Evolutionary conservation across 2,888 invertebrate species (phyloP).

Genomic region (Harpagoxenus sublaevis): DNA sequence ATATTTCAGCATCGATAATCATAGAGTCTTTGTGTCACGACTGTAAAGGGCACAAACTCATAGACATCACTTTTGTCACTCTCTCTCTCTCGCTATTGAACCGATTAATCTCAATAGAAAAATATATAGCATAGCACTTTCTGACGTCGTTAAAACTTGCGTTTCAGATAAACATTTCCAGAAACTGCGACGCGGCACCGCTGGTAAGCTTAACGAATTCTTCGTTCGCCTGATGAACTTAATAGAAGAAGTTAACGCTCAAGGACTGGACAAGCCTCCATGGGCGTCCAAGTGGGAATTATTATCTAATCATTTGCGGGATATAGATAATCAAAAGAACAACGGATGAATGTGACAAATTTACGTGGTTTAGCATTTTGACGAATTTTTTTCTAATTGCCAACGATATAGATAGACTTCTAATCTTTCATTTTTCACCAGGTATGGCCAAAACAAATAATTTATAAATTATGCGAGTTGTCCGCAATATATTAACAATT

Average conservation of each 20-base stretch:
- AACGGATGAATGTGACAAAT: slow-evolving; percentile 35
- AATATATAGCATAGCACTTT: not conserved
- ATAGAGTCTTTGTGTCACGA: slow-evolving; percentile 40
- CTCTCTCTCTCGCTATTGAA: not conserved
- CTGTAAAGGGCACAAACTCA: slow-evolving; percentile 8
- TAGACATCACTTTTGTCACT: slow-evolving; percentile 3
- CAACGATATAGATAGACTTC: not conserved
- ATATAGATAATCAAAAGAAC: slow-evolving; percentile 17
- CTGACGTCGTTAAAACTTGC: not conserved
- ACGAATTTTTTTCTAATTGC: slow-evolving; percentile 31
- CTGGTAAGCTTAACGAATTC: slow-evolving; percentile 82
- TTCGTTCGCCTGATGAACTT: slow-evolving; percentile 79
- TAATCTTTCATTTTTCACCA: slow-evolving; percentile 17
- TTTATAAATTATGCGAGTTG: not conserved
- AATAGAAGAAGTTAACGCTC: slow-evolving; percentile 83
- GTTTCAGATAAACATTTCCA: slow-evolving; percentile 79
- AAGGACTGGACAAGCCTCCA: slow-evolving; percentile 77
- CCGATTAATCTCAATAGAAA: not conserved
- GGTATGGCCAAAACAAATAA: not conserved
- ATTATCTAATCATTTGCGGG: slow-evolving; percentile 70
- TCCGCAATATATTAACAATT: not conserved
- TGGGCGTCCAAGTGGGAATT: slow-evolving; percentile 79
- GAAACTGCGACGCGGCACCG: slow-evolving; percentile 81
- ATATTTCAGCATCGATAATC: slow-evolving; percentile 57
- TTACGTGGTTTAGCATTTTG: slow-evolving; percentile 16